Percentiles rank a stretch among this genome's conserved stretches.
Evolutionary conservation across 1,140 invertebrate genomes (phyloP).

Genomic region (Eulimnadia texana): DNA sequence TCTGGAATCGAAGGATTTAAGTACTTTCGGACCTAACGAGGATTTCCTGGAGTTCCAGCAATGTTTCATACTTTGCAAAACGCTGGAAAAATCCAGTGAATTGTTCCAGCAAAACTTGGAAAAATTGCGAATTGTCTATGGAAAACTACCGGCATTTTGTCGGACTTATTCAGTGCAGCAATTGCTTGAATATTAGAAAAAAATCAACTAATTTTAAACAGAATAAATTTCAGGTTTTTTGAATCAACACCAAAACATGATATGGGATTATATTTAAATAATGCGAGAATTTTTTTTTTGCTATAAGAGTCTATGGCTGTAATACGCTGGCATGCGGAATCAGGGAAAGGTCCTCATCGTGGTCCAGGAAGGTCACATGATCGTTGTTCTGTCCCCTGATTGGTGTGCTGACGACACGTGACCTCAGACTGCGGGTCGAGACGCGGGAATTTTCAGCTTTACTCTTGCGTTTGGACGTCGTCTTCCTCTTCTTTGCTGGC

Average conservation of each 20-base stretch:
- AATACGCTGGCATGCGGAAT: neutral
- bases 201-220: neutral
- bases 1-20: neutral
- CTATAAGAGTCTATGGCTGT: neutral
- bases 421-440: neutral
- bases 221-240: too few relatives aligned
- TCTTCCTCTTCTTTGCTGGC: neutral
- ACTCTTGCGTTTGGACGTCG: neutral
- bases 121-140: neutral
- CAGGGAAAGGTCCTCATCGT: neutral
- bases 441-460: neutral
- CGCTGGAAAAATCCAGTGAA: neutral
- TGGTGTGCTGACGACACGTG: slow-evolving; percentile 3
- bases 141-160: too few relatives aligned
- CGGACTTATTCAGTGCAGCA: neutral
- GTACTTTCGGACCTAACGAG: neutral
- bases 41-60: neutral
- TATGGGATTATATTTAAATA: too few relatives aligned
- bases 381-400: neutral
- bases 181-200: neutral
- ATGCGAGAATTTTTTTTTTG: neutral
- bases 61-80: neutral
- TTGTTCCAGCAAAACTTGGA: neutral
- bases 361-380: neutral
- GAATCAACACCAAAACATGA: too few relatives aligned